Evolutionary conservation across 30 jellyfish, hydroid and myxozoan genomes (phyloP).

Genomic region (Aurelia aurita complex sp. Pacific): DNA sequence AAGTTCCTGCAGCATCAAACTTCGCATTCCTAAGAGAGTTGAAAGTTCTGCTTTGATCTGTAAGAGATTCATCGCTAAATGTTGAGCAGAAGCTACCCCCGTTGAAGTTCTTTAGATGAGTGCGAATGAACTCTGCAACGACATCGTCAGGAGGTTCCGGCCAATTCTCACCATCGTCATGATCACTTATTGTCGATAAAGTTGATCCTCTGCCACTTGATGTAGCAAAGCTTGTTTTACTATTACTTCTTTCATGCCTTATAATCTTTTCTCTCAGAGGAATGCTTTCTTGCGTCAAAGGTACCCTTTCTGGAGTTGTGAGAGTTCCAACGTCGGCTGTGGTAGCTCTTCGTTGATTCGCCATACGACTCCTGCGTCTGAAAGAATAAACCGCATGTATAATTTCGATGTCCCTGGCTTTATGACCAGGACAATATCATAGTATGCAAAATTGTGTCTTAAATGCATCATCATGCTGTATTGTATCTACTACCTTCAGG

Average conservation of each 20-base stretch:
- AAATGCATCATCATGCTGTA: too few relatives aligned
- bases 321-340: constrained; percentile 54
- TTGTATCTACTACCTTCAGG: too few relatives aligned
- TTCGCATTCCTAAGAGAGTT: constrained; percentile 21
- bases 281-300: constrained; percentile 5
- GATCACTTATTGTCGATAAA: constrained; percentile 38
- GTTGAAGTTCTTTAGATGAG: constrained; percentile 60
- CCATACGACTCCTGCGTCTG: constrained; percentile 49
- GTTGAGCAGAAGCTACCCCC: constrained; percentile 53
- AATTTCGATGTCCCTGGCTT: too few relatives aligned
- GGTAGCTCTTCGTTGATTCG: constrained; percentile 50
- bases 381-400: not conserved
- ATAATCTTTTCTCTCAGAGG: constrained; percentile 2
- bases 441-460: too few relatives aligned
- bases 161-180: constrained; percentile 66
- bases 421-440: too few relatives aligned
- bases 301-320: constrained; percentile 43
- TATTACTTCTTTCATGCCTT: constrained; percentile 43
- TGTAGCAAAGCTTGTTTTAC: constrained; percentile 53
- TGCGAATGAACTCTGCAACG: constrained; percentile 58
- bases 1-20: constrained; percentile 50
- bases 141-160: constrained; percentile 74
- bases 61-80: constrained; percentile 33
- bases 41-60: constrained; percentile 20
- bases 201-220: constrained; percentile 79